Conservation (phyloP, 2,113 vertebrate species). For the Ceuthmochares aereus region DNA sequence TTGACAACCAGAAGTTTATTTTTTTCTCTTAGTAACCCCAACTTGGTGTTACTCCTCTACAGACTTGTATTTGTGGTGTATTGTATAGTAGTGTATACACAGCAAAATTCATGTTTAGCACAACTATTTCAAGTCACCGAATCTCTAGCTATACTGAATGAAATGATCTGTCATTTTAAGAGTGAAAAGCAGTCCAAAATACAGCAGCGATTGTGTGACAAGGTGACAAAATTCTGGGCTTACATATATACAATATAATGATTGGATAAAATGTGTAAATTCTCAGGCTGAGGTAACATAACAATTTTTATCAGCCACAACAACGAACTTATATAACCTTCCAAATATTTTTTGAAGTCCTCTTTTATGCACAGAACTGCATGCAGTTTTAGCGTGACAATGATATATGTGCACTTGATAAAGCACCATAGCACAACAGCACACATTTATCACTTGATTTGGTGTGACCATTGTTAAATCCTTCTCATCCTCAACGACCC, state of each 20-base stretch:
- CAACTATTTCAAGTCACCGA: neutral
- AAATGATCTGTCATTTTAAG: slow-evolving; percentile 8
- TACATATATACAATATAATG: neutral
- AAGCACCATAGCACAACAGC: neutral
- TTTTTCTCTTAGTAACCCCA: neutral
- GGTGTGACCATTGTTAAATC: neutral
- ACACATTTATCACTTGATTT: neutral
- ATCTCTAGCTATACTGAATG: neutral
- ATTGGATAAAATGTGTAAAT: neutral
- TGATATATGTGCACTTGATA: neutral
- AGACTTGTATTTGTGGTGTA: neutral
- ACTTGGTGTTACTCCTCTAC: neutral
- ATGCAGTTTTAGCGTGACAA: slow-evolving; percentile 2
- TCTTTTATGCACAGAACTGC: neutral
- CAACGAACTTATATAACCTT: neutral
- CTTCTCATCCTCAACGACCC: neutral
- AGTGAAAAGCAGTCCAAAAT: neutral
- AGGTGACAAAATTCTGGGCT: neutral
- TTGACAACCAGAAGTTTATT: neutral
- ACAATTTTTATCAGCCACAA: neutral
- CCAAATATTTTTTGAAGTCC: neutral
- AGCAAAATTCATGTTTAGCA: neutral
- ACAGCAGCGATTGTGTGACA: neutral
- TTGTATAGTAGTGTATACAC: neutral
- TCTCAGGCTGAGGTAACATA: neutral